Base-by-base conservation (phyloP, 2,888 invertebrate species). In the Elysia crispata region DNA sequence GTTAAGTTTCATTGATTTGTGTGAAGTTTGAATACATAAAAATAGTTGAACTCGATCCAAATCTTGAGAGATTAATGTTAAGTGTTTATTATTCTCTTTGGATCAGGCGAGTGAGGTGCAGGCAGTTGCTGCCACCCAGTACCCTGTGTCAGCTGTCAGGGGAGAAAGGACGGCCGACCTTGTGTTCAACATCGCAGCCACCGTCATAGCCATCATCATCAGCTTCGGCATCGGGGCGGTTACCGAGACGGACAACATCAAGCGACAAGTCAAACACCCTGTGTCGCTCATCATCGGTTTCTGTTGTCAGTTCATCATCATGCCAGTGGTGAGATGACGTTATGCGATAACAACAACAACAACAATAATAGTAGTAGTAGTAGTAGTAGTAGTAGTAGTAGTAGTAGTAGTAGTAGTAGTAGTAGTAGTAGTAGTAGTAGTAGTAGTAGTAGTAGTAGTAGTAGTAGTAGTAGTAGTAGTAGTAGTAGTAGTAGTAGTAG, bases 181-280 rank as follows among this genome's bases (percentile, higher is more conserved):
- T 80, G 89, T 88, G 76, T 91, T 91, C 84, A 89, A 91, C 84
- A 87, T 88, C 77, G 87, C 88, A 1, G 88, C 89, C 8, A 90
- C 90, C 6, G 87, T 88, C 50, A 86, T 91, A 30, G 90, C 90
- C 76, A 89, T 90, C 79, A 85, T 91, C 54, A 91, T 90, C 78
- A 90, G 89, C 81, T 90, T 91, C 84, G 90, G 90, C 76, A 88
- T 91, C 67, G 91, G 91, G 76, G 90, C 90, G 83, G 87, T 89
- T 54, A 90, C 91, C 0, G 89, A 91, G 83, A 87, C 87, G 33
- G 87, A 87, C 70, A 88, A 86, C 79, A 82, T 91, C 64, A 90
- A 90, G 83, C 81, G 86, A 50, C 89, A 90, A 80, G 82, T 90
- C 50, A 88, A 88, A 83, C 88, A 87, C 80, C 90, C 90, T 0